Conservation (phyloP, 2,888 invertebrate species). For the Lymantria dispar region DNA sequence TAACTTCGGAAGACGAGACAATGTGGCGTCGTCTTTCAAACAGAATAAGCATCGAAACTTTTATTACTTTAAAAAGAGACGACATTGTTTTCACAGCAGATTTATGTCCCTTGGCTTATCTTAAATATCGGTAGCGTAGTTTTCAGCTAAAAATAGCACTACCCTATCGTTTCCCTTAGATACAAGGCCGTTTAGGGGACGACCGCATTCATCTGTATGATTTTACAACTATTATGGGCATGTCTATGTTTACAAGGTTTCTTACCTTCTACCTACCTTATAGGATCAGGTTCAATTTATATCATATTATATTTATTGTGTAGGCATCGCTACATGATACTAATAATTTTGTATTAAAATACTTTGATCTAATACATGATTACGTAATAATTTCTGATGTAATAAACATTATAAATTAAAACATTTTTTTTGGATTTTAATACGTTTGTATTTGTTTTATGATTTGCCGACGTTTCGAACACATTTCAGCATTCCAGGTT, state of each 20-base stretch:
- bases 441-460: too few relatives aligned
- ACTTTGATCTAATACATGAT: too few relatives aligned
- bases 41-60: neutral
- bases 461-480: too few relatives aligned
- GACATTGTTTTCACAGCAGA: neutral
- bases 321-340: too few relatives aligned
- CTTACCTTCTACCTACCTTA: too few relatives aligned
- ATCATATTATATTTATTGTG: too few relatives aligned
- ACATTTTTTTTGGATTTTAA: too few relatives aligned
- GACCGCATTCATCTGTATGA: neutral
- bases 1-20: neutral
- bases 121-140: slow-evolving; percentile 3
- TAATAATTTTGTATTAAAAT: too few relatives aligned
- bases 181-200: slow-evolving; percentile 10
- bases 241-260: neutral
- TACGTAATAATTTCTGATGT: too few relatives aligned
- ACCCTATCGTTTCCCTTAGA: slow-evolving; percentile 9
- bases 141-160: slow-evolving; percentile 8
- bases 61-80: neutral
- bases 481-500: too few relatives aligned
- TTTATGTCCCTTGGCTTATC: neutral
- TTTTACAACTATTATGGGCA: slow-evolving; percentile 1
- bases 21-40: neutral
- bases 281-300: too few relatives aligned
- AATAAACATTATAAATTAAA: too few relatives aligned